These are phyloP conservation scores for Allophyes oxyacanthae DNA, from an alignment of 2,888 invertebrate species.

Conservation along the genomic window DNA sequence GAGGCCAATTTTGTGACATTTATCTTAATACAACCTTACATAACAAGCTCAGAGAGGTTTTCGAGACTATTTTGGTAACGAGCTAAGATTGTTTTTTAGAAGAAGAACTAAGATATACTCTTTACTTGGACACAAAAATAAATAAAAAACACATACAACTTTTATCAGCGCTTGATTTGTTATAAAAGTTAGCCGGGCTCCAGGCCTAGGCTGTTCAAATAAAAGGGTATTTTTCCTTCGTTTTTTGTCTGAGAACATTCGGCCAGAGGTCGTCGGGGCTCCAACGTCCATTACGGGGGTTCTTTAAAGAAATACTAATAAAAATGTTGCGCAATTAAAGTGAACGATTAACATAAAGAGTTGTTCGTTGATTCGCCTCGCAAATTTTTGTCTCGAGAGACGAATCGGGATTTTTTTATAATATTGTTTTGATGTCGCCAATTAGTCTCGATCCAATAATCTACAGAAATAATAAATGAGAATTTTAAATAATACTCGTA, in stretches of 20 bases:
- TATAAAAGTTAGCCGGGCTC: conserved; percentile 24
- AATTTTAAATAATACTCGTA: too few relatives aligned
- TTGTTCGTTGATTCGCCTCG: too few relatives aligned
- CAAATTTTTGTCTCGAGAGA: too few relatives aligned
- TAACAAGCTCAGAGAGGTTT: not conserved
- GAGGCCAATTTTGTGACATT: conserved; percentile 3
- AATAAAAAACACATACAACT: too few relatives aligned
- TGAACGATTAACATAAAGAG: conserved; percentile 29
- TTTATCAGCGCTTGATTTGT: conserved; percentile 6
- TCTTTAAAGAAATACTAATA: conserved; percentile 39
- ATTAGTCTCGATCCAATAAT: too few relatives aligned
- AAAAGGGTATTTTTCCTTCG: conserved; percentile 31
- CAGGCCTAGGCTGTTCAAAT: conserved; percentile 23
- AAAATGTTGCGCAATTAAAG: conserved; percentile 30
- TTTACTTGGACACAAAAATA: too few relatives aligned
- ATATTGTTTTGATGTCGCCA: not conserved
- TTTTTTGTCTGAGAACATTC: conserved; percentile 35
- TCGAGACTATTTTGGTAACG: too few relatives aligned
- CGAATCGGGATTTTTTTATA: conserved; percentile 3
- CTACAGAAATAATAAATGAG: too few relatives aligned
- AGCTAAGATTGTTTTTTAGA: too few relatives aligned
- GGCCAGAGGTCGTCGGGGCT: conserved; percentile 18
- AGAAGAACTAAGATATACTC: too few relatives aligned
- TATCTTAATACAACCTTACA: conserved; percentile 6
- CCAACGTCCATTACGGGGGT: conserved; percentile 28